A percentile compares a stretch with the other conserved stretches of the same genome.
These are phyloP conservation scores for Andricus grossulariae DNA, from an alignment of 1,140 invertebrate genomes.

Conservation along the genomic window DNA sequence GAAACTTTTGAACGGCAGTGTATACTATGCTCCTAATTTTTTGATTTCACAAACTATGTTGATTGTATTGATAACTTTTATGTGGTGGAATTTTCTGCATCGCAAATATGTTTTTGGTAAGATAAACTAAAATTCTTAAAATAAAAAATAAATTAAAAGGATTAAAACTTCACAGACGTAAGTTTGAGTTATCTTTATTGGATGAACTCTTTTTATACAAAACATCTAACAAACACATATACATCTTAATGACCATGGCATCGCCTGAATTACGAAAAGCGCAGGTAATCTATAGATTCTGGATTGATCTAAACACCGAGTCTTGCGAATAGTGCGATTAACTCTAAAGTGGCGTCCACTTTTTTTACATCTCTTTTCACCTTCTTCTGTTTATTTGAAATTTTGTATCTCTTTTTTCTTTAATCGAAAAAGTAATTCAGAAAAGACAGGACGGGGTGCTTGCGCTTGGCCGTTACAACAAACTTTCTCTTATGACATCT, in stretches of 20 bases:
- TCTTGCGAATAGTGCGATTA: constrained; percentile 38
- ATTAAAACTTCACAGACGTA: too few species aligned
- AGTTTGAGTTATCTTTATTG: constrained; percentile 29
- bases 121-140: too few species aligned
- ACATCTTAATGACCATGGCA: constrained; percentile 51
- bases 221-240: constrained; percentile 65
- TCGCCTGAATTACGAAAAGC: constrained; percentile 46
- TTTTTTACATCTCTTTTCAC: not conserved
- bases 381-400: not conserved
- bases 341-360: constrained; percentile 29
- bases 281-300: constrained; percentile 58
- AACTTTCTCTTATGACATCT: constrained; percentile 40
- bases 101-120: too few species aligned
- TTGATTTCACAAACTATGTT: too few species aligned
- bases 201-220: constrained; percentile 60
- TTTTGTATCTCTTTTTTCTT: not conserved
- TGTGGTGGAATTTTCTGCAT: too few species aligned
- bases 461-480: constrained; percentile 43
- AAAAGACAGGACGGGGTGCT: constrained; percentile 34
- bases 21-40: too few species aligned
- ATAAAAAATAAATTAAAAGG: too few species aligned
- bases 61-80: too few species aligned
- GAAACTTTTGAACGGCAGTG: too few species aligned
- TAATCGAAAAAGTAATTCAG: not conserved
- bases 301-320: constrained; percentile 51